phyloP scores from a whole-genome alignment of 2,113 vertebrate genomes.

The Gasterosteus nipponicus region DNA sequence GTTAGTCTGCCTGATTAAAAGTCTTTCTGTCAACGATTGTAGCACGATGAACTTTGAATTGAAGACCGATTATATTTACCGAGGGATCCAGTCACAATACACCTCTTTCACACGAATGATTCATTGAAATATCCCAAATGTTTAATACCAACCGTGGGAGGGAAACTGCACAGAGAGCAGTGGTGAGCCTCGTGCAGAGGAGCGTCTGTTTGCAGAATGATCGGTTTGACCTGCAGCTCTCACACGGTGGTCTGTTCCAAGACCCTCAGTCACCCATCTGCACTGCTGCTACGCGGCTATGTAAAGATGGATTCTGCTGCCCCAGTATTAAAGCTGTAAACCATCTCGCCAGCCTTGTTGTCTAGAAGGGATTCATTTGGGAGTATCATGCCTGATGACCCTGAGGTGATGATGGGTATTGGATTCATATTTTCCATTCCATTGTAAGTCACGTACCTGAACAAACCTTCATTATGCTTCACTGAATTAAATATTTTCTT shows the following conservation, averaged over 20 bases:
- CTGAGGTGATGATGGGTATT: slow-evolving; percentile 61
- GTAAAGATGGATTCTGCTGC: slow-evolving; percentile 40
- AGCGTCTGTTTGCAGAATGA: slow-evolving; percentile 12
- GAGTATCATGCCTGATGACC: slow-evolving; percentile 19
- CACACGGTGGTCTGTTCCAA: slow-evolving; percentile 14
- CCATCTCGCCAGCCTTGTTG: slow-evolving; percentile 30
- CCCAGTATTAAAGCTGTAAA: slow-evolving; percentile 36
- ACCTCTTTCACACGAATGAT: slow-evolving; percentile 34
- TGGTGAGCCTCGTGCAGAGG: background rate
- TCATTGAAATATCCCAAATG: background rate
- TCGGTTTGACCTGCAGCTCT: slow-evolving; percentile 17
- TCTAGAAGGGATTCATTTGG: slow-evolving; percentile 39
- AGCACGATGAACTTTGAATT: slow-evolving; percentile 49
- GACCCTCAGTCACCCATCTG: slow-evolving; percentile 31
- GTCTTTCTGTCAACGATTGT: slow-evolving; percentile 55
- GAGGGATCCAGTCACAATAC: background rate
- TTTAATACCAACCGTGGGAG: slow-evolving; percentile 3
- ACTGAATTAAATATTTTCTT: slow-evolving; percentile 1
- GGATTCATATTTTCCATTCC: slow-evolving; percentile 33
- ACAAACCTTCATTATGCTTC: slow-evolving; percentile 22
- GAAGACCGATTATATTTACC: slow-evolving; percentile 38
- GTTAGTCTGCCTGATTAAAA: slow-evolving; percentile 74
- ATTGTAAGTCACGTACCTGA: slow-evolving; percentile 41
- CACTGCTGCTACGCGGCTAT: slow-evolving; percentile 45
- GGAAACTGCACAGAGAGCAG: background rate